Evolutionary conservation across 2,888 invertebrate genomes (phyloP).

Genomic region (Onthophagus sagittarius): DNA sequence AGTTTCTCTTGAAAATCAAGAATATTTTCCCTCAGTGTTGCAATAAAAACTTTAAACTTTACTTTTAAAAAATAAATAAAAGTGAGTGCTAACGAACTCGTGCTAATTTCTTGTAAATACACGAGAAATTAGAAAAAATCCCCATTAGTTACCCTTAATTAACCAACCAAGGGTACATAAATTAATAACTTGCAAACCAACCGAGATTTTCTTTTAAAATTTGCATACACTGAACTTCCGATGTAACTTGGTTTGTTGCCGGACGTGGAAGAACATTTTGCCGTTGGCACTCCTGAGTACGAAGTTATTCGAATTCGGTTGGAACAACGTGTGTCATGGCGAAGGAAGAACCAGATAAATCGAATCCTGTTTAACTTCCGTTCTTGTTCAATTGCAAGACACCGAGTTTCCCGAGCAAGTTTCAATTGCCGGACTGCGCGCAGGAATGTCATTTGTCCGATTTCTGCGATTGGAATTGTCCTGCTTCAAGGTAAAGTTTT

Average conservation of each 20-base stretch:
- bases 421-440: background rate
- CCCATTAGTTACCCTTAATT: background rate
- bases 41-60: too few relatives aligned
- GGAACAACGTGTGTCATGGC: background rate
- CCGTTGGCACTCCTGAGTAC: background rate
- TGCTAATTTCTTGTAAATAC: background rate
- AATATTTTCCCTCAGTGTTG: too few relatives aligned
- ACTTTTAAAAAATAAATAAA: too few relatives aligned
- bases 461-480: background rate
- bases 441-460: background rate
- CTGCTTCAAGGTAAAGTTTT: background rate
- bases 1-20: too few relatives aligned
- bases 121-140: background rate
- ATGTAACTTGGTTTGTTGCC: background rate
- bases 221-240: background rate
- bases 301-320: background rate
- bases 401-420: background rate
- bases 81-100: background rate
- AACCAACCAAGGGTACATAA: background rate
- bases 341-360: background rate
- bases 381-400: background rate
- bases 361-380: background rate
- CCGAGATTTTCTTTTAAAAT: background rate
- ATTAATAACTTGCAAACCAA: background rate
- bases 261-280: background rate